Conservation (phyloP, 2,797 vertebrate species). For the Hemibagrus guttatus region DNA sequence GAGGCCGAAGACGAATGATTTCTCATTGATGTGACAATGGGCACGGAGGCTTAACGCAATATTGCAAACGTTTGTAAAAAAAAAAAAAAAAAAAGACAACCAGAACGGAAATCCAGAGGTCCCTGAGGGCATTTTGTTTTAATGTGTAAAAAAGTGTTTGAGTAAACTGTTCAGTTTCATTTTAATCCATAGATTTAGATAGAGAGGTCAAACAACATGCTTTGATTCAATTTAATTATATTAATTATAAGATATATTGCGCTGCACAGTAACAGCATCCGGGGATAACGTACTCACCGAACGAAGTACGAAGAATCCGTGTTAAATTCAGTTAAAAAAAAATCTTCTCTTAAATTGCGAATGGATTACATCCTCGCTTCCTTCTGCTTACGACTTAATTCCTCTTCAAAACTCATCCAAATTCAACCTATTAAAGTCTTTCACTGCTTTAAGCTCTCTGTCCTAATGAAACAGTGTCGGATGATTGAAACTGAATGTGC, state of each 20-base stretch:
- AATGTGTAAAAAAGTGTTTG: not conserved
- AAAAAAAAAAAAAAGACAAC: too few relatives aligned
- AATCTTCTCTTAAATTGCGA: not conserved
- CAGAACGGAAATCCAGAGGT: not conserved
- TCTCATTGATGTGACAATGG: slow-evolving; percentile 30
- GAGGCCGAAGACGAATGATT: slow-evolving; percentile 53
- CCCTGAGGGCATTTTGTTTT: not conserved
- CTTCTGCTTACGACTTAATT: not conserved
- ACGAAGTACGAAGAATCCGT: not conserved
- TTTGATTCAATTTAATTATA: not conserved
- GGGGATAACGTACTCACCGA: not conserved
- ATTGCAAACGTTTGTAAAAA: slow-evolving; percentile 1
- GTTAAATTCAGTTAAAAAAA: not conserved
- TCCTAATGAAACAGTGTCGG: not conserved
- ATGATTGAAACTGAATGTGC: not conserved
- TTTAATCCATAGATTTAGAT: not conserved
- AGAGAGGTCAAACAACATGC: not conserved
- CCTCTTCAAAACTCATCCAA: not conserved
- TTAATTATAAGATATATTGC: not conserved
- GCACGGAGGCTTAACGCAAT: slow-evolving; percentile 22
- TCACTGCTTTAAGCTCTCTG: not conserved
- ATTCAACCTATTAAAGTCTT: not conserved
- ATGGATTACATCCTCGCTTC: not conserved
- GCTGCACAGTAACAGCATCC: not conserved
- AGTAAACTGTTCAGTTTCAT: not conserved